Evolutionary conservation across 2,888 invertebrate species (phyloP), one percentile per base, ranked within the genome.

Genomic region (Scaptomyza cyrtandrae): DNA sequence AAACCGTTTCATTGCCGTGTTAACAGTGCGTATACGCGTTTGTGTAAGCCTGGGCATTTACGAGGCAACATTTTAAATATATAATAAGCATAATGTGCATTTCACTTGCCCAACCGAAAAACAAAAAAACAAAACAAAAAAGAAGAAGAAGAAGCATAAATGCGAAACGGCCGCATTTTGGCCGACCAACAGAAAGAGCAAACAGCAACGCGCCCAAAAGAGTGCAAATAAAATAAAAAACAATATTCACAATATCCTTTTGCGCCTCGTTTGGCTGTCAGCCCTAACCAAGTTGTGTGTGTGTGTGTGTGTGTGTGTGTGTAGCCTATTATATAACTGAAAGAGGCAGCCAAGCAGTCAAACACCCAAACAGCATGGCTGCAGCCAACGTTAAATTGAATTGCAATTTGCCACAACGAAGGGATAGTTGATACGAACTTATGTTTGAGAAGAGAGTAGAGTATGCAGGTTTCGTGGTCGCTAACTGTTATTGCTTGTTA

Each of bases 11-110:
- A 13, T 16, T 43, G 55, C 3, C 11, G 24, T 13, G 31, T 13
- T 14, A 43, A 50, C 39, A 16, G 27, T 43, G 52, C 52, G 46
- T 57, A 48, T 59, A 27, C 46, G 29, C 48, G 65, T 41, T 41
- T 59, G 7, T 41, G 37, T 44, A 27, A 57, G 24, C 37, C 11
- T 10, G 39, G 14, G 14, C 50, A 52, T 37, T 37, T 37, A 7
- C 37, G 44, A 44, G 35, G 56, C 27, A 58, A 71, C 64, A 69
- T 83, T 80, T 83, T 66, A 83, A 80, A 86, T 73, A 86, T 79
- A 80, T 71, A 79, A 82, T 80, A 74, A 80, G 69, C 65, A 65
- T 49, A 61, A 64, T 63, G 55, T 62, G 66, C 66, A 66, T 56
- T 70, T 58, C 49, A 57, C 45, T 61, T 70, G 75, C 16, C 29